Evolutionary conservation across 2,888 invertebrate genomes (phyloP).

Genomic region (Zelleria hepariella): DNA sequence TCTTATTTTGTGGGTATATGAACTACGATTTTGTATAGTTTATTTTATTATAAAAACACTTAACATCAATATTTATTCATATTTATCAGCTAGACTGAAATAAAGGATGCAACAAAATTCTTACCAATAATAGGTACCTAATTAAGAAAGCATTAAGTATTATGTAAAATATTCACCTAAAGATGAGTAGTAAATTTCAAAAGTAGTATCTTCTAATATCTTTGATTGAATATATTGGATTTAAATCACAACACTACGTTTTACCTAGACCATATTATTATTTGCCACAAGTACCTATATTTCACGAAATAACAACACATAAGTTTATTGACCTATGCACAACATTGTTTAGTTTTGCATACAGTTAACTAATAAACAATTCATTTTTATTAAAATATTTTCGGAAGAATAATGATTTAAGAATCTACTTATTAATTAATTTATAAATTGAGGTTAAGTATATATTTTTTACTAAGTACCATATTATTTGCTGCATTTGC

Average conservation of each 20-base stretch:
- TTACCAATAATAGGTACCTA: too few relatives aligned
- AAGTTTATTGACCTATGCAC: not conserved
- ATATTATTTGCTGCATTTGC: too few relatives aligned
- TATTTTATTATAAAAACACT: slow-evolving; percentile 59
- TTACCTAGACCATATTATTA: not conserved
- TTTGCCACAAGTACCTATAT: not conserved
- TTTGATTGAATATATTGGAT: not conserved
- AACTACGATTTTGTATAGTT: slow-evolving; percentile 38
- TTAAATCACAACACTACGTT: slow-evolving; percentile 13
- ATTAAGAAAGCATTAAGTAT: too few relatives aligned
- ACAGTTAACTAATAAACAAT: not conserved
- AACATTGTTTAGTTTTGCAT: not conserved
- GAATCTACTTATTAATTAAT: too few relatives aligned
- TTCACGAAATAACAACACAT: not conserved
- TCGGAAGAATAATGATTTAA: too few relatives aligned
- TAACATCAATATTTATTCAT: slow-evolving; percentile 15
- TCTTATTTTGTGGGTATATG: slow-evolving; percentile 53
- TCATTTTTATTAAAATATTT: not conserved
- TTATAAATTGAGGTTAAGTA: too few relatives aligned
- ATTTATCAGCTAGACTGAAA: not conserved
- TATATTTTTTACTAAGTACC: too few relatives aligned
- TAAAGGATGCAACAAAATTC: too few relatives aligned
- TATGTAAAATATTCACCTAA: too few relatives aligned
- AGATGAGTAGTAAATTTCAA: too few relatives aligned
- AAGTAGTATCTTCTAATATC: not conserved